Percentiles rank a stretch among this genome's conserved stretches.
These are phyloP conservation scores for Marmota flaviventris DNA, from an alignment of 2,113 vertebrate species.

Conservation along the genomic window DNA sequence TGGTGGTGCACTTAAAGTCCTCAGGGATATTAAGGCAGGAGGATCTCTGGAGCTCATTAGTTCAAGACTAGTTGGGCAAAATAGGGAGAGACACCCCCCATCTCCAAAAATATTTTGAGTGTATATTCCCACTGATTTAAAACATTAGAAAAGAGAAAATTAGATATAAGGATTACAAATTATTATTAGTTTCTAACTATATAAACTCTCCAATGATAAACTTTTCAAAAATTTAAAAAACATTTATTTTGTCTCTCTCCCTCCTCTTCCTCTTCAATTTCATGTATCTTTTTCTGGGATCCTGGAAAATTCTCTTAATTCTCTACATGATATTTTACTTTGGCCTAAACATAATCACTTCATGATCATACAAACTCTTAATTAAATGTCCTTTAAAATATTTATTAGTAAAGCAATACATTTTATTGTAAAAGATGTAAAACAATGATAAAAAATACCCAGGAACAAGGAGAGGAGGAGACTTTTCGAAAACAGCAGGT, in stretches of 20 bases:
- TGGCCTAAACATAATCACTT: background rate
- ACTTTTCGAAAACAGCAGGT: slow-evolving; percentile 94
- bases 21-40: background rate
- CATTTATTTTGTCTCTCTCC: background rate
- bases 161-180: background rate
- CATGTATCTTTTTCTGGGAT: background rate
- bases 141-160: background rate
- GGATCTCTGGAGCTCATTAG: background rate
- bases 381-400: background rate
- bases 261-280: background rate
- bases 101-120: background rate
- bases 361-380: background rate
- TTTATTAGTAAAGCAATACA: background rate
- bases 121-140: background rate
- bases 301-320: background rate
- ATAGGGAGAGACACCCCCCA: background rate
- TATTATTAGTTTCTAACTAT: background rate
- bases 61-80: background rate
- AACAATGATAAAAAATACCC: background rate
- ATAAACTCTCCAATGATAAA: background rate
- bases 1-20: background rate
- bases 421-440: background rate
- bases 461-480: slow-evolving; percentile 88
- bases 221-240: background rate
- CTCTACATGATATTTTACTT: background rate